Conservation (phyloP, 2,113 vertebrate genomes). For the Saimiri boliviensis region DNA sequence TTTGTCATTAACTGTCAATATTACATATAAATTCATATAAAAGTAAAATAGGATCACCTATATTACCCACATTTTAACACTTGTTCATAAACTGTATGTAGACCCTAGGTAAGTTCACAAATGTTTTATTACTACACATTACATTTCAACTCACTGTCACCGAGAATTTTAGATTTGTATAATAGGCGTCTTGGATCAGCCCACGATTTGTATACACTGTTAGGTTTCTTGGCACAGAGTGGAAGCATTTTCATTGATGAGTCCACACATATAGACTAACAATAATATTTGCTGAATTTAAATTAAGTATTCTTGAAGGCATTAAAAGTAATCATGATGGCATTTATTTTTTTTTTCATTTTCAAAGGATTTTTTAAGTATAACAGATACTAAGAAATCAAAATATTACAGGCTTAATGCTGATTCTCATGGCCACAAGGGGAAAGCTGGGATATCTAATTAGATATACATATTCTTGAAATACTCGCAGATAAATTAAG, state of each 20-base stretch:
- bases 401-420: neutral
- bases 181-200: neutral
- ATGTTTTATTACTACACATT: constrained; percentile 43
- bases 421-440: neutral
- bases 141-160: constrained; percentile 3
- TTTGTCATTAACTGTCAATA: neutral
- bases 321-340: neutral
- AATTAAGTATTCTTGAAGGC: neutral
- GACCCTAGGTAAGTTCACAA: neutral
- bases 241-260: neutral
- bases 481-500: neutral
- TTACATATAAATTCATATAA: neutral
- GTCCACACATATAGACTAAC: neutral
- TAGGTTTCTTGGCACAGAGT: neutral
- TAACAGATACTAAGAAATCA: constrained; percentile 5
- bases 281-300: neutral
- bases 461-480: neutral
- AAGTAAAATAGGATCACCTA: neutral
- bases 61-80: neutral
- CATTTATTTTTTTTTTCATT: neutral
- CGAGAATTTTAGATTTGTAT: constrained; percentile 10
- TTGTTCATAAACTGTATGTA: constrained; percentile 26
- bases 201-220: neutral
- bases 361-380: neutral
- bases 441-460: neutral